Base-by-base conservation (phyloP, 2,797 vertebrate species). In the Rhinogobio ventralis region DNA sequence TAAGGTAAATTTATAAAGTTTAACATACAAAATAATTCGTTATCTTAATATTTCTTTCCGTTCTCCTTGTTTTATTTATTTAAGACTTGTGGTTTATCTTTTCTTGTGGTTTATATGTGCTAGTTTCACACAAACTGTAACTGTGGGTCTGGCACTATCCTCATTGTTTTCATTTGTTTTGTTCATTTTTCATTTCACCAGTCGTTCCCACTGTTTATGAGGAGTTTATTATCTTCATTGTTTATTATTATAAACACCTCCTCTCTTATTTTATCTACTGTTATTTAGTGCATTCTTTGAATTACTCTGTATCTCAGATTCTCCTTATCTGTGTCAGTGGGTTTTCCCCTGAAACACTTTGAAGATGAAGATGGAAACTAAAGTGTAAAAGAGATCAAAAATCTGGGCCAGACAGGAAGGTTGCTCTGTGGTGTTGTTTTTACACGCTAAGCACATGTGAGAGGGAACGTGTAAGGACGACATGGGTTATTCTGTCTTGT, bases 291-390 rank as follows among this genome's bases (percentile, higher is more conserved):
- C 5, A 77, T 42, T 83, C 71, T 74, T 66, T 46, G n/a, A 69
- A 57, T 84, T 69, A 77, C 19, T 17, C 73, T 45, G 7, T 33
- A 30, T 55, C 19, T 77, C 7, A 62, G 6, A 69, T 66, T 72
- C 49, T 71, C 13, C 45, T 51, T 68, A 71, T 60, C 14, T 68
- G 45, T 64, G 15, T 28, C 39, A 46, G n/a, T 82, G 86, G 87
- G 88, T 36, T 45, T 94, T 91, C 88, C 94, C 92, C 88, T 42
- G 8, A 30, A 57, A 57, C 64, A 64, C 33, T 88, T 90, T 90
- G 86, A 81, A 86, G 75, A 66, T 62, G 33, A 62, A 86, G 28
- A 88, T 90, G 92, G 90, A 93, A 93, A 93, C 84, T 30, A 85
- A 89, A 3, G 55, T 10, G 15, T 33, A 25, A 83, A 87, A 25